Evolutionary conservation across 2,888 invertebrate species (phyloP), one percentile per base, ranked within the genome.

Genomic region (Amphipyra tragopoginis): DNA sequence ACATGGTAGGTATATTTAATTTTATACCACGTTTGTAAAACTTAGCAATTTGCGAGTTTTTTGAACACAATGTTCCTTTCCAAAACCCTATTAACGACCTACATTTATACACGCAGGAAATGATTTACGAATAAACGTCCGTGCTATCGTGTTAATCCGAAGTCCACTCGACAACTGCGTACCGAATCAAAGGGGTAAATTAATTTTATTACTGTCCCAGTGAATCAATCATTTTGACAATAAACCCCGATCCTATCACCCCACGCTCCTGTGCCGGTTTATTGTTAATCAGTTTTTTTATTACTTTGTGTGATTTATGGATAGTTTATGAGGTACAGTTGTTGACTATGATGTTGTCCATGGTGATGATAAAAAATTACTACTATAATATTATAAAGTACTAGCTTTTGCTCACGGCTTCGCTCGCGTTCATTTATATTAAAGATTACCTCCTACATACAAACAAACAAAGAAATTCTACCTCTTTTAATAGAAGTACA

Each of bases 181-280:
- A 50, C 50, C 29, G 33, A 63, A 63, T 70, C 54, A 55, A 66
- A 64, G 42, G 55, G 51, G 50, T 60, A 68, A 72, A 75, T 80
- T 81, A 78, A 80, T 80, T 80, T 73, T 72, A 78, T 74, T 62
- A 79, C 56, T 60, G 51, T 58, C 29, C 51, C 45, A 62, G 65
- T 61, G 70, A 70, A 86, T 85, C 80, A 84, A 85, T 85, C 85
- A 84, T 80, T 75, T 58, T 73, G 80, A 80, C 81, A 83, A 80
- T 81, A 72, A 76, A 64, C 48, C 57, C 49, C 38, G 74, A 76
- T 73, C 64, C 47, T 73, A 82, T 83, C 74, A 53, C 65, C 21
- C 21, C 21, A 59, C 72, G 36, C 33, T 53, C 53, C 49, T 52
- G 57, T 55, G 53, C 55, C 58, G 43, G 71, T 80, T 79, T 77